Base-by-base conservation (phyloP, 2,797 vertebrate genomes). In the Todus mexicanus region DNA sequence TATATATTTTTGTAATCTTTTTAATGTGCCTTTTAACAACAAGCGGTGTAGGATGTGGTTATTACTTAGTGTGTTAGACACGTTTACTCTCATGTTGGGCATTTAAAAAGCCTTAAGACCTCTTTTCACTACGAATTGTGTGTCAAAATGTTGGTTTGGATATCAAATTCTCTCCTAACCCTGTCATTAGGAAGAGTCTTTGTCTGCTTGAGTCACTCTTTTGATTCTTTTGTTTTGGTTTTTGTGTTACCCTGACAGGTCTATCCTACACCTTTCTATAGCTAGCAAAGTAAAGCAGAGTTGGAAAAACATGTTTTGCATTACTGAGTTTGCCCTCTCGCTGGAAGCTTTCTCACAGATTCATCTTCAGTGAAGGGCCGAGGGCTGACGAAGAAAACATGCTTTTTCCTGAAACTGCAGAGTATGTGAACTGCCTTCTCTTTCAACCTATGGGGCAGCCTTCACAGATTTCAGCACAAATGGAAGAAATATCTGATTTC, bases 401-500 rank as follows among this genome's bases (percentile, higher is more conserved):
- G 70, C 56, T 94, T 87, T 89, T 90, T 75, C 84, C 54, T 83
- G 79, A 75, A 79, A 83, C 59, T 91, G 86, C 42, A 13, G 61
- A 60, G 69, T 74, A 78, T 92, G 91, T 89, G 93, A 96, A 93
- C 84, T 94, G 75, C 89, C 88, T 95, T 95, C 72, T 77, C 87
- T 95, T 96, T 96, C 91, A 96, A 87, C 92, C 79, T 91, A 73
- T 89, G 77, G 65, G 76, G 87, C 71, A 93, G 77, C 65, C 93
- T 89, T 96, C 87, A 95, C 87, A 95, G 87, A 89, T 93, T 95
- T 96, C 93, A 96, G 80, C 90, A 91, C 93, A 94, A 95, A 95
- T 93, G 59, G 85, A 87, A 95, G 92, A 91, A 92, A 95, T 96
- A 96, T 94, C 95, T 94, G 89, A 90, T 97, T 97, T 96, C 94